These are phyloP conservation scores for Champsocephalus esox DNA, from an alignment of 2,797 vertebrate genomes.

Conservation along the genomic window DNA sequence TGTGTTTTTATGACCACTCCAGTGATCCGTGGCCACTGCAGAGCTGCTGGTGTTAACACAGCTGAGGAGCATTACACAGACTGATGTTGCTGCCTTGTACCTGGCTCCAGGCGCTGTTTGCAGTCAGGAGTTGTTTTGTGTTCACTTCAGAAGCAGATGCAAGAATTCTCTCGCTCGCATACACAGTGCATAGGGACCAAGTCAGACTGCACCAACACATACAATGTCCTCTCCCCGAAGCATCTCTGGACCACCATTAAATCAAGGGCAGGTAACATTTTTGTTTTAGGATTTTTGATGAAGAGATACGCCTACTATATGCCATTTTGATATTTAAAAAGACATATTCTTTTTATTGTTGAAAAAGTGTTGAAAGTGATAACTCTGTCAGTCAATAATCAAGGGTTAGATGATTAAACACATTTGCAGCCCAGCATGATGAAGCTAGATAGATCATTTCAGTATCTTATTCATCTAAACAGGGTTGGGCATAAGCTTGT, in stretches of 20 bases:
- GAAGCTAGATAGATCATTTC: not conserved
- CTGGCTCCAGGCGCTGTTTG: slow-evolving; percentile 74
- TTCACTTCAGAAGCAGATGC: slow-evolving; percentile 52
- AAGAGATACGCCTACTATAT: not conserved
- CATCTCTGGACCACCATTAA: not conserved
- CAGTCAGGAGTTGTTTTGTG: slow-evolving; percentile 57
- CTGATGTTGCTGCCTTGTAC: slow-evolving; percentile 79
- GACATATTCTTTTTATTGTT: not conserved
- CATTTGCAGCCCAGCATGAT: not conserved
- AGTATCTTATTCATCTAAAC: not conserved
- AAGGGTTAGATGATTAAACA: not conserved
- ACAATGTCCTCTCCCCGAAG: not conserved
- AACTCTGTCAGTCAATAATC: not conserved
- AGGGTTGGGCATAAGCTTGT: not conserved
- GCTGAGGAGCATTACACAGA: slow-evolving; percentile 82
- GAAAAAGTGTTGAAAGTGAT: not conserved
- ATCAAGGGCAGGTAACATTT: no score
- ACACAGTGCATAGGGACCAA: not conserved
- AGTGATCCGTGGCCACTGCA: slow-evolving; percentile 77
- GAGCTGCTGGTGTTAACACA: slow-evolving; percentile 84
- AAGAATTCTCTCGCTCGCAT: slow-evolving; percentile 11
- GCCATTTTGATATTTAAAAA: not conserved
- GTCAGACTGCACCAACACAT: not conserved
- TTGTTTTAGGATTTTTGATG: no score
- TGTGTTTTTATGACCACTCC: slow-evolving; percentile 82